A percentile compares a stretch with the other conserved stretches of the same genome.
phyloP scores from a whole-genome alignment of 2,888 invertebrate species.

The Epinotia nisella region DNA sequence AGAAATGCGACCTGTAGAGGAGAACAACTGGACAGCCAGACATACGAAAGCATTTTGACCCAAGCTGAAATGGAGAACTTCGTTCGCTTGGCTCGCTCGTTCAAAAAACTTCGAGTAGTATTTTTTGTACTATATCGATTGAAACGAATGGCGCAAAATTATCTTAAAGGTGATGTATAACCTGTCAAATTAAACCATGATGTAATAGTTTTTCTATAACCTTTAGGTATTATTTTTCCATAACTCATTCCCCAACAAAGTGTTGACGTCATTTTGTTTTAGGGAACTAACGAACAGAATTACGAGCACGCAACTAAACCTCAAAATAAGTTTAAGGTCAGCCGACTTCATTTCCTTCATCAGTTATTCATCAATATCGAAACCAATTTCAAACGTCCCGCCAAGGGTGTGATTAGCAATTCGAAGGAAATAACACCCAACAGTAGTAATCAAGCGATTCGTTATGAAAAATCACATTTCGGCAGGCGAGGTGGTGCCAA shows the following conservation, averaged over 20 bases:
- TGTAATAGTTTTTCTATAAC: background rate
- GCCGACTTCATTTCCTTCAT: constrained; percentile 62
- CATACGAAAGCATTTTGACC: too few species aligned
- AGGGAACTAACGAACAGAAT: constrained; percentile 24
- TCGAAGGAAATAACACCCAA: constrained; percentile 80
- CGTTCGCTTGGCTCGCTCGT: too few species aligned
- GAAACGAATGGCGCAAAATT: too few species aligned
- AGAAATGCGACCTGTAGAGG: too few species aligned
- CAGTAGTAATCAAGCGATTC: constrained; percentile 79
- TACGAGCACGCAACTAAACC: constrained; percentile 51
- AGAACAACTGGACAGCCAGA: too few species aligned
- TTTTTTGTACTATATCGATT: too few species aligned
- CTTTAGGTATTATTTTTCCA: constrained; percentile 21
- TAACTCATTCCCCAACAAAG: constrained; percentile 17
- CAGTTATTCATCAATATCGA: constrained; percentile 67
- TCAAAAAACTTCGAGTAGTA: too few species aligned
- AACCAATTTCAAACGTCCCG: constrained; percentile 63
- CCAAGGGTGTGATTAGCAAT: constrained; percentile 70
- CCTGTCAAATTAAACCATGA: background rate
- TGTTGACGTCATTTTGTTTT: constrained; percentile 34
- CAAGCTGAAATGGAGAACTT: too few species aligned
- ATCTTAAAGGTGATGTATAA: background rate
- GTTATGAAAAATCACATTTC: constrained; percentile 78
- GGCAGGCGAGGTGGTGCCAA: constrained; percentile 79
- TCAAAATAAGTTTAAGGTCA: constrained; percentile 61